A percentile compares a stretch with the other conserved stretches of the same genome.
Evolutionary conservation across 2,113 vertebrate species (phyloP).

Genomic region (Enhydra lutris): DNA sequence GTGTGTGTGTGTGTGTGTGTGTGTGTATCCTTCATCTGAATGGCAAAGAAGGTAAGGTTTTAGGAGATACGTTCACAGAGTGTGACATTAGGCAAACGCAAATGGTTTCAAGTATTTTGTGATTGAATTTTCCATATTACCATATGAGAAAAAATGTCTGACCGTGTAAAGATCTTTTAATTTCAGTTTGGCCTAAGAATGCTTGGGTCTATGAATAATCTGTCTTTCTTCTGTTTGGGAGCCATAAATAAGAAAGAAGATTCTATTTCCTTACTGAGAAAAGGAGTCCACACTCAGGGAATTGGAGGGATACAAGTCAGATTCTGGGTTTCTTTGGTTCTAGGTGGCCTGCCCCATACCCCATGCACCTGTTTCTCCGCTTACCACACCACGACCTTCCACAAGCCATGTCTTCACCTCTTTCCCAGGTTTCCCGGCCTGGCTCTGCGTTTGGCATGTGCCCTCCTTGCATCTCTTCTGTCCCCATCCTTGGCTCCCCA

Average conservation of each 20-base stretch:
- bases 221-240: neutral
- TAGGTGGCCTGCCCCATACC: too few relatives aligned
- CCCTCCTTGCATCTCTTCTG: neutral
- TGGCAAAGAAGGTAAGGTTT: neutral
- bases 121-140: neutral
- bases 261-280: neutral
- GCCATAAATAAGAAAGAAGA: neutral
- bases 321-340: neutral
- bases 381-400: too few relatives aligned
- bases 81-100: neutral
- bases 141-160: neutral
- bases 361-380: too few relatives aligned
- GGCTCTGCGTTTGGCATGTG: too few relatives aligned
- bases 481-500: neutral
- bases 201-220: neutral
- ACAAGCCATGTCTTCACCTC: too few relatives aligned
- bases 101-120: neutral
- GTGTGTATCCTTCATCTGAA: neutral
- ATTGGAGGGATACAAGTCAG: neutral
- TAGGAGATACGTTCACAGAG: neutral
- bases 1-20: too few relatives aligned
- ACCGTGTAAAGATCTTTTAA: neutral
- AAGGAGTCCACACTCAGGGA: neutral
- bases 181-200: neutral
- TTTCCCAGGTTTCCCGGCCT: too few relatives aligned